Conservation (phyloP, 2,113 vertebrate genomes). For the Lucifuga dentata region DNA sequence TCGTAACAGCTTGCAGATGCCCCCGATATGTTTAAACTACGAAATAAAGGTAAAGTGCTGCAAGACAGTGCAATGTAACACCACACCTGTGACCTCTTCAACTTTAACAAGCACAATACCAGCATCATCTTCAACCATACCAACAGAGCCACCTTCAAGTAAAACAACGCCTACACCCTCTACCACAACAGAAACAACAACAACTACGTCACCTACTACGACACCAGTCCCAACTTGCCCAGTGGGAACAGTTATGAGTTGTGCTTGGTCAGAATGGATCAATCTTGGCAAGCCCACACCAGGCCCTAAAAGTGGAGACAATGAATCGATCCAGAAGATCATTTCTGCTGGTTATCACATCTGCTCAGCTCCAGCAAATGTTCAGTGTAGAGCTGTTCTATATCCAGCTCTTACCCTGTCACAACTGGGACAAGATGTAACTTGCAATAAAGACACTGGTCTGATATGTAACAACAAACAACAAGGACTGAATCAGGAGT, state of each 20-base stretch:
- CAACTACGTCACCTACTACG: too few species aligned
- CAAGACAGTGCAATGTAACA: slow-evolving; percentile 23
- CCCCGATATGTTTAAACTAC: slow-evolving; percentile 74
- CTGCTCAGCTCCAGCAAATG: slow-evolving; percentile 1
- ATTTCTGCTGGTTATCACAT: not conserved
- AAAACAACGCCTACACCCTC: too few species aligned
- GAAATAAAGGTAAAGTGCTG: slow-evolving; percentile 72
- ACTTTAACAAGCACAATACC: not conserved
- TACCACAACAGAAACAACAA: not conserved
- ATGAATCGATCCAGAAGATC: slow-evolving; percentile 23
- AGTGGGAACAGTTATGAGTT: not conserved
- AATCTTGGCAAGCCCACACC: slow-evolving; percentile 30
- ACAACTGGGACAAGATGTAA: slow-evolving; percentile 55
- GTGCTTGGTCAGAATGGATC: slow-evolving; percentile 1
- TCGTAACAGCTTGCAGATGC: slow-evolving; percentile 70
- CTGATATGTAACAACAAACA: slow-evolving; percentile 66
- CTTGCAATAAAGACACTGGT: slow-evolving; percentile 17
- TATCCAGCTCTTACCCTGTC: not conserved
- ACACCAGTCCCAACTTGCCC: not conserved
- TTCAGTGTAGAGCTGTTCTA: slow-evolving; percentile 40
- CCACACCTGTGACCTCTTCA: not conserved
- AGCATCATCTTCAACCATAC: not conserved
- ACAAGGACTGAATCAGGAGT: slow-evolving; percentile 54
- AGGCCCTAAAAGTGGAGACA: slow-evolving; percentile 38
- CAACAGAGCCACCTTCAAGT: too few species aligned